A percentile compares a stretch with the other conserved stretches of the same genome.
phyloP scores from a whole-genome alignment of 2,113 vertebrate genomes.

The Scytalopus superciliaris region DNA sequence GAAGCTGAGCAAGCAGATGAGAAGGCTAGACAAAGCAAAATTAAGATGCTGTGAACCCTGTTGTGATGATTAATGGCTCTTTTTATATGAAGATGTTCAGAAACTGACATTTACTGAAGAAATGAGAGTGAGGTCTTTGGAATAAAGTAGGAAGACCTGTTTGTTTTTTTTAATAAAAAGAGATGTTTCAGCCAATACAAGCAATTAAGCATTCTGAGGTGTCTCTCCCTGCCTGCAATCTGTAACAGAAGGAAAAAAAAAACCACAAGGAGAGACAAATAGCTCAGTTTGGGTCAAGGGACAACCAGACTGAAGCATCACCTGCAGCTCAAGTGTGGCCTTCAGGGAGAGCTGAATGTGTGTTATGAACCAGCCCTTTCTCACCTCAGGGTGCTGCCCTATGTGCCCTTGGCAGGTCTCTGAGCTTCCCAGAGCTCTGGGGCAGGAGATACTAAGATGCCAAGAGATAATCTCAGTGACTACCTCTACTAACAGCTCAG shows the following conservation, averaged over 20 bases:
- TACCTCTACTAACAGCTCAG: background rate
- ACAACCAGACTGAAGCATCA: background rate
- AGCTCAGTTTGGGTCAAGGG: background rate
- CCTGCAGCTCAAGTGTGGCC: background rate
- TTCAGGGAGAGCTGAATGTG: background rate
- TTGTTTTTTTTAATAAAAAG: background rate
- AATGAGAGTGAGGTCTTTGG: background rate
- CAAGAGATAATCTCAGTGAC: background rate
- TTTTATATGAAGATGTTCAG: background rate
- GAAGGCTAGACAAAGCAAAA: background rate
- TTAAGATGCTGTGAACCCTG: background rate
- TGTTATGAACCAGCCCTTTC: rapidly evolving
- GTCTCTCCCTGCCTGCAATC: background rate
- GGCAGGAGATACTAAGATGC: background rate
- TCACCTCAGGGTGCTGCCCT: background rate
- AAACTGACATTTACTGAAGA: background rate
- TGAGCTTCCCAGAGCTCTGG: background rate
- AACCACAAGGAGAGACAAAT: background rate
- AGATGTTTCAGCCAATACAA: background rate
- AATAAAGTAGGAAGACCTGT: background rate
- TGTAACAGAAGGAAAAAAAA: background rate
- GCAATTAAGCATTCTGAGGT: background rate
- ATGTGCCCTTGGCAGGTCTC: background rate
- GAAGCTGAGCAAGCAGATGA: background rate
- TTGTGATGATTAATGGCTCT: background rate